These are phyloP conservation scores for Columba guinea DNA, from an alignment of 2,797 vertebrate species.

Conservation along the genomic window DNA sequence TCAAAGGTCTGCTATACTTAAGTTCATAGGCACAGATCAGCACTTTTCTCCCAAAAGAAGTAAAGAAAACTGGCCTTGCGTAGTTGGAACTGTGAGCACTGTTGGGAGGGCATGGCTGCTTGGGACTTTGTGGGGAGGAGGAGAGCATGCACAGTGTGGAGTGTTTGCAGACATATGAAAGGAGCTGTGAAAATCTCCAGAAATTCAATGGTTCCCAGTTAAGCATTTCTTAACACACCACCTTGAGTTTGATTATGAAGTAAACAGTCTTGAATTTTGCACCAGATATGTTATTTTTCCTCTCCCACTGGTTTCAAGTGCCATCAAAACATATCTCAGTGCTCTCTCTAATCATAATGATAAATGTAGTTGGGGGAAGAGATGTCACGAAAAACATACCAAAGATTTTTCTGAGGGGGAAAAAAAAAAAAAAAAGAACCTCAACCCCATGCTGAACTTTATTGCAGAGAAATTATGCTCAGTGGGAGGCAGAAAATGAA, in stretches of 20 bases:
- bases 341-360: slow-evolving; percentile 63
- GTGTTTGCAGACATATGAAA: slow-evolving; percentile 35
- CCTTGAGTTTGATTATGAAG: slow-evolving; percentile 57
- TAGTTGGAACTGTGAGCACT: neutral
- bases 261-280: slow-evolving; percentile 62
- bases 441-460: slow-evolving; percentile 60
- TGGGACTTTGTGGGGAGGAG: neutral
- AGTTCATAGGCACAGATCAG: neutral
- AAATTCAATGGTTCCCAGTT: slow-evolving; percentile 26
- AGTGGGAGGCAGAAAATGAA: slow-evolving; percentile 64
- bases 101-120: neutral
- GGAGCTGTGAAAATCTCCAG: slow-evolving; percentile 9
- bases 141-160: neutral
- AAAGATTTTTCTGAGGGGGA: slow-evolving; percentile 43
- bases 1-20: neutral
- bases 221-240: slow-evolving; percentile 38
- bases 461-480: slow-evolving; percentile 63
- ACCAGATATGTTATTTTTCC: slow-evolving; percentile 61
- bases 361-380: slow-evolving; percentile 60
- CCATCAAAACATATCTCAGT: slow-evolving; percentile 62
- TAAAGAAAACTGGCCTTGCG: neutral
- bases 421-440: neutral
- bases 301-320: slow-evolving; percentile 59
- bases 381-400: slow-evolving; percentile 64
- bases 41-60: neutral